Evolutionary conservation across 1,140 invertebrate species (phyloP), one percentile per base, ranked within the genome.

Genomic region (Pararge aegeria): DNA sequence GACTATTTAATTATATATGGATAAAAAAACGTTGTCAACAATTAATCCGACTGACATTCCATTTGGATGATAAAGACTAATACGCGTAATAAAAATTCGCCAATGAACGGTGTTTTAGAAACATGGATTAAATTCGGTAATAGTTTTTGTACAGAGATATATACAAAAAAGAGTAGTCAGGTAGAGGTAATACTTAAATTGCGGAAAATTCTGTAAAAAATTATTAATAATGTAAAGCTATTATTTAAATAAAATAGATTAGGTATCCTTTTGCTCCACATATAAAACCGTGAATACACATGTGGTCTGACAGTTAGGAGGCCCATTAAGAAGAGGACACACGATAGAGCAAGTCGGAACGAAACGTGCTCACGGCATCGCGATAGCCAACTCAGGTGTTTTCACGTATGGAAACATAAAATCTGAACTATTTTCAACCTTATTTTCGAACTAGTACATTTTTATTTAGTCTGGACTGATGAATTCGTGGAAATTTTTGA

Each of bases 321-420:
- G 68, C 74, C 75, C 74, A 84, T 84, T 84, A 85, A 74, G 66
- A 68, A 61, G 66, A 68, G 68, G 59, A 64, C 63, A 66, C 37
- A 61, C 65, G 70, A 77, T 69, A 71, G 65, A 64, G 52, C 55
- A 51, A 42, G 51, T 60, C 34, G 15, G 57, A 55, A 60, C 52
- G 70, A 73, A 73, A 80, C 81, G 79, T 84, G 79, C 78, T 79
- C 74, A 80, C 72, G 64, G 66, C 70, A 80, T 82, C 81, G 73
- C 66, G 81, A 84, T 82, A 80, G 62, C 60, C 19, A 61, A 61
- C 56, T 66, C 70, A 82, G 74, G 69, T 82, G 79, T 80, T 70
- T 69, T 73, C 72, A 74, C 66, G 66, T 71, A 73, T 68, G 61
- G 65, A 64, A 62, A 65, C 51, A 50, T 37, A 50, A 64, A 48